Base-by-base conservation (phyloP, 2,113 vertebrate genomes). In the Austrofundulus limnaeus region DNA sequence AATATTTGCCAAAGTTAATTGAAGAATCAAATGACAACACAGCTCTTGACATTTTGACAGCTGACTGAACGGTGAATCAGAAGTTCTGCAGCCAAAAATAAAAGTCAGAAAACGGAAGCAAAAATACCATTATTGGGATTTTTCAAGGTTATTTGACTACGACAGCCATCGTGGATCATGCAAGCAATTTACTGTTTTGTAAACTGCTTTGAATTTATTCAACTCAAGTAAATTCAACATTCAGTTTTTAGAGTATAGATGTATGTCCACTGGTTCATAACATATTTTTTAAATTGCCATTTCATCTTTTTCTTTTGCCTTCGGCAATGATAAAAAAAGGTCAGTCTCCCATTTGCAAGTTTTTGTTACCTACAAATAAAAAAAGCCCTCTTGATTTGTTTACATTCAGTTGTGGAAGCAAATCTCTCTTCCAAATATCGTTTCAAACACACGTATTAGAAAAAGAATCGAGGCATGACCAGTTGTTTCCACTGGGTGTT, bases 401-500 rank as follows among this genome's bases (percentile, higher is more conserved):
- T 2, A 17, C 15, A 43, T 43, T 43, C 15, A 17, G 3, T 19
- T 37, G 12, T 37, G n/a, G 11, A 34, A n/a, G 31, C 19, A 37
- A 5, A 13, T 20, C 20, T 37, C 5, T 7, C 11, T 23, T 12
- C 23, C 11, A 24, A 19, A 28, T n/a, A 51, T 3, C 15, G 9
- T 10, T 16, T 11, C 10, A 15, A 31, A 28, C n/a, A 54, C 20
- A 20, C 31, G 8, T 37, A 37, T 20, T 38, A 41, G 17, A 3
- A 37, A 31, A 38, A 3, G 2, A 51, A 71, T 43, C 11, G 53
- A 61, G 42, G 37, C 37, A 56, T 74, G 59, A 81, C 34, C 42
- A 76, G 23, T 12, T 50, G 63, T 70, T 85, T 80, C 77, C 80
- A 82, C 41, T 20, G 70, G 70, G 67, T 62, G 55, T 81, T 45